Evolutionary conservation across 2,797 vertebrate species (phyloP), one percentile per base, ranked within the genome.

Genomic region (Gadopsis bispinosus): DNA sequence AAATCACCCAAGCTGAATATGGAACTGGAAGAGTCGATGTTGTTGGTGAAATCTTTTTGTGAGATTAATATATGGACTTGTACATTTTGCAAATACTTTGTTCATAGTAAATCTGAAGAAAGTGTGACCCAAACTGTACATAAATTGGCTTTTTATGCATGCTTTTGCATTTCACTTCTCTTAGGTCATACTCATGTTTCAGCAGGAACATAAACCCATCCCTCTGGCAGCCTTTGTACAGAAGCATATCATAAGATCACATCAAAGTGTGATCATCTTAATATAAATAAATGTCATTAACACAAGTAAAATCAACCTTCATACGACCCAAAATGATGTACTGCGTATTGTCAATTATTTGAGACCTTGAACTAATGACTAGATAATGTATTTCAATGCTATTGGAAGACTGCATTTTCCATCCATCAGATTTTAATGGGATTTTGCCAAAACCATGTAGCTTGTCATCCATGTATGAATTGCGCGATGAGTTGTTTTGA

Each of bases 401-500:
- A 56, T 22, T 62, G 3, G 5, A 53, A 56, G 13, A 78, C 8
- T 29, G 53, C 41, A 65, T 73, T 80, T 71, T 43, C 4, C 35
- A 71, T 74, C 66, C 4, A 43, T 84, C 66, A 69, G 14, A 66
- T 43, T 73, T 81, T 73, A 87, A 87, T 81, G 39, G 33, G 62
- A 75, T 82, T 82, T 71, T 66, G 35, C 13, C 54, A 20, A 84
- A 88, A 76, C 16, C 55, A 53, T 56, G 56, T 22, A 33, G n/a
- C 68, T 69, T 69, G 16, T 69, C 19, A 10, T 63, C 45, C 22
- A 50, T 63, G 48, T 79, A 48, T 75, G 54, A 80, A 41, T 17
- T n/a, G 16, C 50, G n/a, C 58, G 74, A 83, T 77, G 73, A 81
- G 33, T 39, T 84, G 64, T 84, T 84, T 80, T 81, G 80, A 88